phyloP scores from a whole-genome alignment of 2,113 vertebrate species.

The Lepus timidus region DNA sequence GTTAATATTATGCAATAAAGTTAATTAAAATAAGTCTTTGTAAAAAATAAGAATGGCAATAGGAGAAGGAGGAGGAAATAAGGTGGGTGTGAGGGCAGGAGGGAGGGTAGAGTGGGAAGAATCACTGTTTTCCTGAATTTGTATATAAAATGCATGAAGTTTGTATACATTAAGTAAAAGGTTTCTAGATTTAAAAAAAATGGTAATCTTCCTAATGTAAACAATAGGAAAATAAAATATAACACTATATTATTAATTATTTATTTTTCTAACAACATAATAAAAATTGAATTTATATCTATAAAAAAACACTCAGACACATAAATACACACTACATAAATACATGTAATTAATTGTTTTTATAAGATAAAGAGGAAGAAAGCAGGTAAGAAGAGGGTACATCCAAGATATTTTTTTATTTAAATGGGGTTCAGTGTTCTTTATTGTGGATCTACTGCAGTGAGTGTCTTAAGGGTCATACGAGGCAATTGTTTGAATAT shows the following conservation, averaged over 20 bases:
- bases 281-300: slow-evolving; percentile 46
- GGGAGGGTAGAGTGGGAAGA: too few relatives aligned
- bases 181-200: not conserved
- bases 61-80: too few relatives aligned
- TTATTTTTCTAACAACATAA: slow-evolving; percentile 55
- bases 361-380: not conserved
- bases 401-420: slow-evolving; percentile 20
- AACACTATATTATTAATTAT: not conserved
- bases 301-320: not conserved
- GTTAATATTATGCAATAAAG: too few relatives aligned
- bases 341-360: not conserved
- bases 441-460: not conserved
- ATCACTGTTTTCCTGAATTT: too few relatives aligned
- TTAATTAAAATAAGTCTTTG: too few relatives aligned
- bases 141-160: too few relatives aligned
- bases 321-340: not conserved
- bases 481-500: not conserved
- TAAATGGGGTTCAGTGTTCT: slow-evolving; percentile 20
- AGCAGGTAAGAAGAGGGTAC: not conserved
- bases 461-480: not conserved
- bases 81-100: too few relatives aligned
- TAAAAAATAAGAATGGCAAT: too few relatives aligned
- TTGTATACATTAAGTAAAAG: too few relatives aligned
- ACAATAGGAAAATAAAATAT: slow-evolving; percentile 44
- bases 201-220: slow-evolving; percentile 19